These are phyloP conservation scores for Neoniphon sammara DNA, from an alignment of 2,797 vertebrate genomes.

Conservation along the genomic window DNA sequence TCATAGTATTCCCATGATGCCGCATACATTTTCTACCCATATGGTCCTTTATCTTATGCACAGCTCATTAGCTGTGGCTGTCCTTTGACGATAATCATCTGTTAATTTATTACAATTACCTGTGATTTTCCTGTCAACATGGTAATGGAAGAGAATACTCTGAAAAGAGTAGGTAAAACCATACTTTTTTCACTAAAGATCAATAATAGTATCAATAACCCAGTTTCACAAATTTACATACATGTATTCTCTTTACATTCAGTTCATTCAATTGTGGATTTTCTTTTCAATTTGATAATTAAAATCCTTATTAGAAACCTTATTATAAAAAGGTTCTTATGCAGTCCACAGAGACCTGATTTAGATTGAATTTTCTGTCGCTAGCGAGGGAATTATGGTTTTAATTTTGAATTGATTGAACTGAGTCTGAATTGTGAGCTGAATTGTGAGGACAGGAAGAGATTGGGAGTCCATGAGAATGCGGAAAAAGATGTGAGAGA, in stretches of 20 bases:
- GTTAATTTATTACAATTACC: too few relatives aligned
- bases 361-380: slow-evolving; percentile 47
- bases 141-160: too few relatives aligned
- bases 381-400: slow-evolving; percentile 51
- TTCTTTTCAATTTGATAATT: slow-evolving; percentile 53
- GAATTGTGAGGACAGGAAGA: slow-evolving; percentile 29
- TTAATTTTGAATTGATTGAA: slow-evolving; percentile 46
- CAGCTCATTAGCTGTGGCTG: background rate
- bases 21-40: too few relatives aligned
- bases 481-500: slow-evolving; percentile 14
- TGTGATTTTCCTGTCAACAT: too few relatives aligned
- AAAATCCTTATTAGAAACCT: too few relatives aligned
- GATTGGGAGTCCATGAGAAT: slow-evolving; percentile 44
- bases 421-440: slow-evolving; percentile 52
- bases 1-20: too few relatives aligned
- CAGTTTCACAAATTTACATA: slow-evolving; percentile 43
- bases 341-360: slow-evolving; percentile 57
- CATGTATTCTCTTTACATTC: slow-evolving; percentile 24
- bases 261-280: slow-evolving; percentile 32
- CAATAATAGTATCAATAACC: slow-evolving; percentile 28
- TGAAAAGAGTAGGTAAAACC: slow-evolving; percentile 1
- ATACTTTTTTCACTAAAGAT: slow-evolving; percentile 30
- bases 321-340: slow-evolving; percentile 44
- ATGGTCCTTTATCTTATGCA: too few relatives aligned
- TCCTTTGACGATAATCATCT: too few relatives aligned